A percentile compares a stretch with the other conserved stretches of the same genome.
Evolutionary conservation across 2,113 vertebrate species (phyloP).

Genomic region (Lampris incognitus): DNA sequence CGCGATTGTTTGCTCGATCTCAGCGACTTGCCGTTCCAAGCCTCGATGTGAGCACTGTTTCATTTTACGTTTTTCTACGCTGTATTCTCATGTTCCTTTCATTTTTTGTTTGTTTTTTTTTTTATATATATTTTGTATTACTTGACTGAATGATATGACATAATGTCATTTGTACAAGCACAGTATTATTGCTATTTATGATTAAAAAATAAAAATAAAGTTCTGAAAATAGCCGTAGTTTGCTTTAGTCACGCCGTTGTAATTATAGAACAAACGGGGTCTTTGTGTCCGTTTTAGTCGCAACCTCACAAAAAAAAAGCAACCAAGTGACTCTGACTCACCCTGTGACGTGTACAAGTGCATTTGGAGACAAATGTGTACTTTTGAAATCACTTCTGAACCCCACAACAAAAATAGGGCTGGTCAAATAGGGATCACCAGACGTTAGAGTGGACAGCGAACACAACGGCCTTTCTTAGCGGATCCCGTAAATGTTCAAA

Average conservation of each 20-base stretch:
- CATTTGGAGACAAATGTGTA: constrained; percentile 69
- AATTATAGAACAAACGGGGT: constrained; percentile 38
- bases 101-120: constrained; percentile 62
- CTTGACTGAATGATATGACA: constrained; percentile 83
- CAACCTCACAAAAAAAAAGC: constrained; percentile 7
- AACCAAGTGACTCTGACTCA: constrained; percentile 39
- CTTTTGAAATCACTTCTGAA: constrained; percentile 67
- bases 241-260: background rate
- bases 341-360: constrained; percentile 17
- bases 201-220: constrained; percentile 83
- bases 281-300: constrained; percentile 64
- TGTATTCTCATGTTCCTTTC: constrained; percentile 73
- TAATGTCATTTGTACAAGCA: constrained; percentile 91
- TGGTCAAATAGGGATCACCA: constrained; percentile 55
- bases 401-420: constrained; percentile 68
- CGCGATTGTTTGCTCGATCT: constrained; percentile 63
- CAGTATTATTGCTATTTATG: constrained; percentile 99
- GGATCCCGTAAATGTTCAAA: constrained; percentile 44
- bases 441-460: constrained; percentile 59
- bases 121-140: constrained; percentile 77
- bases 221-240: constrained; percentile 51
- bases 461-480: constrained; percentile 72
- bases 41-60: constrained; percentile 77
- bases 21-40: constrained; percentile 76
- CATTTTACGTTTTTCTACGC: constrained; percentile 80